A percentile compares a stretch with the other conserved stretches of the same genome.
phyloP scores from a whole-genome alignment of 2,888 invertebrate genomes.

The Sceliomorpha sp. region DNA sequence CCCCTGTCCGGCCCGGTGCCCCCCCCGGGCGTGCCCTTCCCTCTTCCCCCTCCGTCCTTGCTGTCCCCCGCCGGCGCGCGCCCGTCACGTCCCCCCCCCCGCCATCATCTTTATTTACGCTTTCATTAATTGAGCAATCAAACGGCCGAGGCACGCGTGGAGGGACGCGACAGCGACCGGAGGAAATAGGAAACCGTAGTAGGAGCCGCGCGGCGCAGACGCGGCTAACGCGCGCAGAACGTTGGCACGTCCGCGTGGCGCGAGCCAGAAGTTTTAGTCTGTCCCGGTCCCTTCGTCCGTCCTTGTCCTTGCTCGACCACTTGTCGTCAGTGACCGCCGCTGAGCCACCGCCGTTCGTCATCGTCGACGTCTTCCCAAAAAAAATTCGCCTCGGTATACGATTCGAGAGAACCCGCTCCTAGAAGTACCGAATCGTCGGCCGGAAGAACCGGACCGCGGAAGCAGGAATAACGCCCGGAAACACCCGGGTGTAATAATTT shows the following conservation, averaged over 20 bases:
- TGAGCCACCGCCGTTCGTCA: neutral
- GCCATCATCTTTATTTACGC: neutral
- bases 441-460: too few relatives aligned
- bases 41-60: too few relatives aligned
- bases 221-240: conserved; percentile 64
- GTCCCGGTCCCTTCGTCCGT: conserved; percentile 70
- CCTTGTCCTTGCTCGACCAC: conserved; percentile 60
- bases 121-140: conserved; percentile 26
- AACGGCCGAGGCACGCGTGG: conserved; percentile 9
- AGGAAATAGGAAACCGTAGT: conserved; percentile 9
- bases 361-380: neutral
- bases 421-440: too few relatives aligned
- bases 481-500: too few relatives aligned
- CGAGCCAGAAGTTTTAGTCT: conserved; percentile 75
- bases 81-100: too few relatives aligned
- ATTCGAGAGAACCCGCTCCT: too few relatives aligned
- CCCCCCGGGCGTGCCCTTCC: too few relatives aligned
- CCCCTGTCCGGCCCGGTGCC: too few relatives aligned
- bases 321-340: too few relatives aligned
- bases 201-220: conserved; percentile 63
- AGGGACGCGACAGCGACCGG: neutral
- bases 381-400: too few relatives aligned
- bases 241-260: conserved; percentile 70
- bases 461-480: too few relatives aligned
- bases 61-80: too few relatives aligned